These are phyloP conservation scores for Jaculus jaculus DNA, from an alignment of 2,113 vertebrate genomes.

Conservation along the genomic window DNA sequence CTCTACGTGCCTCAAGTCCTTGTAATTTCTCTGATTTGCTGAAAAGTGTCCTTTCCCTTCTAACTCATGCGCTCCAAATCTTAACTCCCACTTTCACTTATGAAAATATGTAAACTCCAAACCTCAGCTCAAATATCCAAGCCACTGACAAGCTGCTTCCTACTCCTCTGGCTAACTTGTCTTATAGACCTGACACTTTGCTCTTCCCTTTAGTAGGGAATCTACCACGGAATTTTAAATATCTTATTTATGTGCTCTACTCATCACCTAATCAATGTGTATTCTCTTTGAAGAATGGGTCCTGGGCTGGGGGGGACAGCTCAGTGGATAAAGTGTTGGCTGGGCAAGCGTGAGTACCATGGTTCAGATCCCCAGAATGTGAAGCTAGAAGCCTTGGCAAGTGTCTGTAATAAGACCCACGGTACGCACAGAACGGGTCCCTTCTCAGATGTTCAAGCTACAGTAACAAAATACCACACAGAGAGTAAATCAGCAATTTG, in stretches of 20 bases:
- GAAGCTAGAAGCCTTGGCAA: no score
- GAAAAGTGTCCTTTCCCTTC: neutral
- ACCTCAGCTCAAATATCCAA: neutral
- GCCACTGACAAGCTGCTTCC: neutral
- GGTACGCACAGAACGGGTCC: no score
- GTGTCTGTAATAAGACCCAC: no score
- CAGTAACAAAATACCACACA: neutral
- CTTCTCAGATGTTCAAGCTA: neutral
- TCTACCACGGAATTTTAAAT: neutral
- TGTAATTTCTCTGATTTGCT: neutral
- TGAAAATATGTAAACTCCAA: neutral
- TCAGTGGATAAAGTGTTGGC: no score
- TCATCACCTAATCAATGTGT: neutral
- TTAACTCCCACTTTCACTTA: neutral
- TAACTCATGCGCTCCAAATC: no score
- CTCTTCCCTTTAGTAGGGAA: neutral
- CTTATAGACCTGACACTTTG: neutral
- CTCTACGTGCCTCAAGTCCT: neutral
- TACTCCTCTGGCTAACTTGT: neutral
- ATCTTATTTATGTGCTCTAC: neutral
- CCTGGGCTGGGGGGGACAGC: no score
- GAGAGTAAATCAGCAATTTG: neutral
- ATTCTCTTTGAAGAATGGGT: neutral
- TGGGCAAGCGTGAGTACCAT: no score
- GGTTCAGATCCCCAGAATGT: no score